Base-by-base conservation (phyloP, 2,888 invertebrate species). In the Pristionchus mayeri region DNA sequence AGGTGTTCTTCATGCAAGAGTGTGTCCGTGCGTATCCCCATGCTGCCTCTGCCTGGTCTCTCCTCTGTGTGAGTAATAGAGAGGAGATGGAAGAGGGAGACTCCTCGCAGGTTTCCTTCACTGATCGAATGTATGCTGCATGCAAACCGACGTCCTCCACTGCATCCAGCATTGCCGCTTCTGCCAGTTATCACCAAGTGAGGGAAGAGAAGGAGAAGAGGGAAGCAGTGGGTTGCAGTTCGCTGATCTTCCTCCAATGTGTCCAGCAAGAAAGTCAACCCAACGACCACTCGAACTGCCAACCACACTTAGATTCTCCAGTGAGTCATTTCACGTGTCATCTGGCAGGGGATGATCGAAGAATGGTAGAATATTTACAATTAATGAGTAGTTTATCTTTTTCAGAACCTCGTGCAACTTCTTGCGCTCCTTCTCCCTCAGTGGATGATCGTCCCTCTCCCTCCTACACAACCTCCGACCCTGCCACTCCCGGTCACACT, bases 1-100 rank as follows among this genome's bases (percentile, higher is more conserved):
- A 88, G 88, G 89, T 90, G 34, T 90, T 90, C 90, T 90, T 90
- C 86, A 88, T 87, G 75, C 91, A 91, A 84, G 91, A 91, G 44
- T 90, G 90, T 75, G 89, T 91, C 18, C 86, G 91, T 6, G 91
- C 90, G 13, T 91, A 90, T 85, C 91, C 91, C 11, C 91, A 90
- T 71, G 91, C 91, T 1, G 88, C 91, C 13, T 86, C 87, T 3
- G 91, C 91, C 18, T 91, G 91, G 91, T 89, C 89, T 21, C 85
- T 89, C 13, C 50, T 91, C 16, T 85, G 87, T 52, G 90, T 82
- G 48, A 57, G 80, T 48, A 2, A 44, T 44, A 9, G 7, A 44
- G 44, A 6, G 44, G 44, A 6, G 13, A 6, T 44, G 44, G 13
- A 9, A 9, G 7, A 44, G 13, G 44, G 13, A 44, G 7, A 44